Evolutionary conservation across 2,888 invertebrate species (phyloP).

Genomic region (Sinodicranocentrus sp.): DNA sequence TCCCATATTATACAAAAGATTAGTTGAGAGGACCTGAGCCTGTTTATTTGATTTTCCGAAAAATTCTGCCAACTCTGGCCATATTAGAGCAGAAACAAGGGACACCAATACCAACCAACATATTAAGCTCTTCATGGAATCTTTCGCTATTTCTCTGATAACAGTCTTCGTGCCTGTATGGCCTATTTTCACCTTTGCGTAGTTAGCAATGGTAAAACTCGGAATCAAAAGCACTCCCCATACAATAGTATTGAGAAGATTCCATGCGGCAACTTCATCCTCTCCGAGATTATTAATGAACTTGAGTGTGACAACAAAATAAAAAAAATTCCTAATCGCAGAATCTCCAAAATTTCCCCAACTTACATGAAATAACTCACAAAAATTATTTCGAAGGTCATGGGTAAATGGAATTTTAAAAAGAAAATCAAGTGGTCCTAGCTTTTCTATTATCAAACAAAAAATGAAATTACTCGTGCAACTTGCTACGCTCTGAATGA

Average conservation of each 20-base stretch:
- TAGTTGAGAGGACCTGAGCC: conserved; percentile 60
- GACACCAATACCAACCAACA: conserved; percentile 60
- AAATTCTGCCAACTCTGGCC: conserved; percentile 65
- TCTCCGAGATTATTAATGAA: conserved; percentile 71
- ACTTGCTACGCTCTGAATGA: conserved; percentile 50
- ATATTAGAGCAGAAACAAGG: conserved; percentile 34
- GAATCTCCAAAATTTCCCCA: conserved; percentile 74
- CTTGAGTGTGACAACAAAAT: conserved; percentile 72
- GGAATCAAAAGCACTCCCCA: conserved; percentile 71
- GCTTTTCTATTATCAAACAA: conserved; percentile 63
- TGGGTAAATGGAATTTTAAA: conserved; percentile 48
- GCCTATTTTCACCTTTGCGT: conserved; percentile 68
- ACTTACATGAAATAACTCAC: conserved; percentile 60
- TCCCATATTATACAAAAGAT: conserved; percentile 68
- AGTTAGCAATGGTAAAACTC: conserved; percentile 62
- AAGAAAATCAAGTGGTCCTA: conserved; percentile 56
- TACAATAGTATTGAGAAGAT: conserved; percentile 69
- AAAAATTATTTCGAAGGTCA: conserved; percentile 47
- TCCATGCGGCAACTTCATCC: conserved; percentile 69
- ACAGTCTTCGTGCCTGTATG: conserved; percentile 51
- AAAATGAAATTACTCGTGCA: conserved; percentile 54
- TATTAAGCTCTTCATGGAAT: conserved; percentile 48
- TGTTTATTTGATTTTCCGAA: conserved; percentile 65
- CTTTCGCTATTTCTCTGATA: conserved; percentile 57
- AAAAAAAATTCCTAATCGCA: conserved; percentile 71